Conservation (phyloP, 2,113 vertebrate species). For the Heloderma charlesbogerti region DNA sequence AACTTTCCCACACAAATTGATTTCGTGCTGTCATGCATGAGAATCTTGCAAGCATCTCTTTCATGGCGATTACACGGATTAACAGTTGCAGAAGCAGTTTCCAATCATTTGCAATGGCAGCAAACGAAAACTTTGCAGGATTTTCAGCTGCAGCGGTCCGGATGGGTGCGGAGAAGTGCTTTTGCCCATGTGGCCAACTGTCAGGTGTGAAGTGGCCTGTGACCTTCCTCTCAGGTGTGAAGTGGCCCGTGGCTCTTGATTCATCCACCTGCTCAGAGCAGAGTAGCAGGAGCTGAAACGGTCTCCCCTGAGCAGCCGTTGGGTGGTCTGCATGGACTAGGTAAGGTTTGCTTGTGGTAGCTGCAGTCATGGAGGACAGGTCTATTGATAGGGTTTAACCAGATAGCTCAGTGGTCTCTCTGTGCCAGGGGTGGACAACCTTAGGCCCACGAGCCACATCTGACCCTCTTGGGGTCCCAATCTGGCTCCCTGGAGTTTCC, state of each 20-base stretch:
- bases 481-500: no score
- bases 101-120: background rate
- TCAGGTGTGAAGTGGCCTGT: background rate
- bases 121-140: background rate
- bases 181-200: background rate
- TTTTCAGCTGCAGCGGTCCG: background rate
- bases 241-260: background rate
- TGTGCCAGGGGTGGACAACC: no score
- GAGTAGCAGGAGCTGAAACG: background rate
- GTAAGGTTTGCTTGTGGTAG: background rate
- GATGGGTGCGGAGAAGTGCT: background rate
- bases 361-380: background rate
- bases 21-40: constrained; percentile 1
- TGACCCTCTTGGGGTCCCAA: no score
- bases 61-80: background rate
- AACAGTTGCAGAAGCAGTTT: background rate
- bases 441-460: no score
- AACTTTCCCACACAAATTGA: constrained; percentile 3
- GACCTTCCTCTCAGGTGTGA: background rate
- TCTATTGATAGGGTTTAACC: background rate
- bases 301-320: background rate
- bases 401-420: background rate
- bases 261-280: background rate
- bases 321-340: background rate
- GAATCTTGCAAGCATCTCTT: constrained; percentile 11